Evolutionary conservation across 2,113 vertebrate genomes (phyloP), one percentile per base, ranked within the genome.

Genomic region (Jacana jacana): DNA sequence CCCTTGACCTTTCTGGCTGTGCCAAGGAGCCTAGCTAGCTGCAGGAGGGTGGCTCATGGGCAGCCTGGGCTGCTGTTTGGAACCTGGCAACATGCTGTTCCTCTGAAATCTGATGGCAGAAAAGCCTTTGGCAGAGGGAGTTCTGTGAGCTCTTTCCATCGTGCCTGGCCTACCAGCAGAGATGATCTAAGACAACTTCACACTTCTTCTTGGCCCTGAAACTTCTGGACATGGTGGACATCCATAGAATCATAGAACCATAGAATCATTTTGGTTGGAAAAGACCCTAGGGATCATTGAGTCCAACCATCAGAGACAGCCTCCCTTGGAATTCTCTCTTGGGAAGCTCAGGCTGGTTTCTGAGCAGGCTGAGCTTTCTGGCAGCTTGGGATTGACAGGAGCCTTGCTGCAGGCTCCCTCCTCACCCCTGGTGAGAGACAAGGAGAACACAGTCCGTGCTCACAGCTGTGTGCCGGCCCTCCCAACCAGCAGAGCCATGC

Each of bases 101-200:
- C 35, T 31, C 40, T 6, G 61, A 13, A 35, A 23, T 1, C 30
- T 33, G 31, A 28, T 11, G 42, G 40, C 60, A 92, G 83, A 54
- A 68, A 35, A 24, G 6, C 63, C 63, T 76, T 22, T 72, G 66
- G 55, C 70, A 60, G 35, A 30, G 17, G 54, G 27, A 66, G 11
- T 1, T 6, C 30, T 15, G 28, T 4, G 65, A 37, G 25, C 65
- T 9, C 57, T 4, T 51, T 37, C 35, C 75, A 60, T 39, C n/a
- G 9, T 0, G 24, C 20, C 60, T 42, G 44, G 9, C 28, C 55
- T 16, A 2, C 19, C 13, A 2, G 14, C 33, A 10, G 10, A 1
- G 28, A 28, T 4, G 2, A 8, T 1, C 51, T 40, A 19, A 14
- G 35, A 42, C 30, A n/a, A 33, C 18, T 44, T 61, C 54, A 10